Evolutionary conservation across 1,140 invertebrate species (phyloP).

Genomic region (Drosophila biarmipes): DNA sequence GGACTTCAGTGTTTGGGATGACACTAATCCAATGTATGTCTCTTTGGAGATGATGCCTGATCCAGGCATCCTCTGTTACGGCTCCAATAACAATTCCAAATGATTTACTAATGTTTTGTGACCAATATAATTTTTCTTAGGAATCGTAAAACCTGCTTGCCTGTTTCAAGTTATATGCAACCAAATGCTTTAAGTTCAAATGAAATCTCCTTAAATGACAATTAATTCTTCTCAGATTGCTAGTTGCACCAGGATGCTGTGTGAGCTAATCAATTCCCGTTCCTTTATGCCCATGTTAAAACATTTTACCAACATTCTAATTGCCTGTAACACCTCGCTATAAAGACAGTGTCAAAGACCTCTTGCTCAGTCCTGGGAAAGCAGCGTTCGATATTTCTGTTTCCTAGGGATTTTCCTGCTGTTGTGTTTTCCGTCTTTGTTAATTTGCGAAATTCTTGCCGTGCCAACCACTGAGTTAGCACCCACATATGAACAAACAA

Average conservation of each 20-base stretch:
- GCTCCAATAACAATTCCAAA: not conserved
- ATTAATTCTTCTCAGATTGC: not conserved
- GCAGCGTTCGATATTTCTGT: slow-evolving; percentile 17
- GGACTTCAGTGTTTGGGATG: slow-evolving; percentile 1
- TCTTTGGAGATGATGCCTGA: not conserved
- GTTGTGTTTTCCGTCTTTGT: slow-evolving; percentile 37
- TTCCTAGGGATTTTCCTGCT: slow-evolving; percentile 44
- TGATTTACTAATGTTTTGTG: not conserved
- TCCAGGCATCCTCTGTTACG: not conserved
- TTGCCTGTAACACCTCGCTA: slow-evolving; percentile 49
- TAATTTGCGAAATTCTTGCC: slow-evolving; percentile 75
- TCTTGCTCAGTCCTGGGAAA: slow-evolving; percentile 45
- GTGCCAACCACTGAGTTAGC: slow-evolving; percentile 51
- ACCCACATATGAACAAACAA: slow-evolving; percentile 57
- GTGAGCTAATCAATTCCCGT: slow-evolving; percentile 2
- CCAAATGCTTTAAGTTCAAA: too few relatives aligned
- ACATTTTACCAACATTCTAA: slow-evolving; percentile 36
- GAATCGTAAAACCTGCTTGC: too few relatives aligned
- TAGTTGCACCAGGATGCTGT: not conserved
- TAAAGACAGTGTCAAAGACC: slow-evolving; percentile 46
- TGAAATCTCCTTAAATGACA: not conserved
- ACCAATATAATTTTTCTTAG: too few relatives aligned
- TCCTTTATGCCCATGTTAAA: slow-evolving; percentile 23
- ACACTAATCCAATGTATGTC: slow-evolving; percentile 7
- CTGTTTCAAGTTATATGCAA: too few relatives aligned